phyloP scores from a whole-genome alignment of 2,797 vertebrate genomes.

The Neosilurus hyrtlii region DNA sequence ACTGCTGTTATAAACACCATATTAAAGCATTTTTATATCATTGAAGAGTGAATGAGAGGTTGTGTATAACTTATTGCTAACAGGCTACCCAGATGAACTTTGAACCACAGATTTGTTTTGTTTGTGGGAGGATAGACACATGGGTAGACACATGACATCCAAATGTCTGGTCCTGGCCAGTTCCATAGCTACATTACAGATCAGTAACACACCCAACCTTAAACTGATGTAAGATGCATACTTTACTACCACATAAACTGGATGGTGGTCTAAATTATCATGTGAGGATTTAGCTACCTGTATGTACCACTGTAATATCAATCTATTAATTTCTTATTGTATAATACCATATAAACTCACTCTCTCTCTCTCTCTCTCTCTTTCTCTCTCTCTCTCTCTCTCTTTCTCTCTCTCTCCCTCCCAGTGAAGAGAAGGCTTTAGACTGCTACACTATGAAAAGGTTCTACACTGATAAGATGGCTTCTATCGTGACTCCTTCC shows the following conservation, averaged over 20 bases:
- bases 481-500: constrained; percentile 85
- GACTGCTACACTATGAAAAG: constrained; percentile 93
- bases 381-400: constrained; percentile 51
- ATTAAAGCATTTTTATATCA: not conserved
- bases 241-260: not conserved
- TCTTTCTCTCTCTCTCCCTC: constrained; percentile 51
- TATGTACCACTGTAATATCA: not conserved
- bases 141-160: constrained; percentile 43
- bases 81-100: constrained; percentile 56
- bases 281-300: not conserved
- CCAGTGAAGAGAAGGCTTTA: constrained; percentile 87
- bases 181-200: not conserved
- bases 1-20: not conserved
- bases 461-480: constrained; percentile 87
- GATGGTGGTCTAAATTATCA: not conserved
- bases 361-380: not conserved
- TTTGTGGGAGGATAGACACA: constrained; percentile 52
- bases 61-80: constrained; percentile 50
- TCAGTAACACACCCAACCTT: not conserved
- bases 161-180: not conserved
- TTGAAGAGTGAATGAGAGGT: constrained; percentile 1
- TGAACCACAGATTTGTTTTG: constrained; percentile 59
- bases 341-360: not conserved
- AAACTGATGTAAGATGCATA: not conserved
- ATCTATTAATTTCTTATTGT: not conserved